Percentiles rank a stretch among this genome's conserved stretches.
phyloP scores from a whole-genome alignment of 1,140 invertebrate species.

The Heliconius congener region DNA sequence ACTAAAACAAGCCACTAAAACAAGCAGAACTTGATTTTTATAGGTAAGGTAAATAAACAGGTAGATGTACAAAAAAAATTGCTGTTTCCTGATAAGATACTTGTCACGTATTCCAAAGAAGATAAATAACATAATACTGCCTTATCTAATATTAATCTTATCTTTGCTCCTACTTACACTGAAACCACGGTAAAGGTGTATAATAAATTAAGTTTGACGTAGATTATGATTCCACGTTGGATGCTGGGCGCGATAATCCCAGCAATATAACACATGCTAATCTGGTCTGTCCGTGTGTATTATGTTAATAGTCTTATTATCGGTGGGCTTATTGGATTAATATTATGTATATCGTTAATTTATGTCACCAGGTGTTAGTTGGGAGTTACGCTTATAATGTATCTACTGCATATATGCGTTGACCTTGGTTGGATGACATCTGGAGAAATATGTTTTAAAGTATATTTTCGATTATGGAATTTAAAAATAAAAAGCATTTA shows the following conservation, averaged over 20 bases:
- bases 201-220: conserved; percentile 25
- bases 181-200: not conserved
- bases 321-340: conserved; percentile 22
- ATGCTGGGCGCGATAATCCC: conserved; percentile 14
- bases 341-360: conserved; percentile 14
- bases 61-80: no score
- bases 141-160: not conserved
- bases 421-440: no score
- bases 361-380: conserved; percentile 12
- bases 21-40: no score
- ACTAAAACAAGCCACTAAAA: no score
- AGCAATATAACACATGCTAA: conserved; percentile 18
- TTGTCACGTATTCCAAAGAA: not conserved
- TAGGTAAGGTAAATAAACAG: no score
- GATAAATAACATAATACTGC: not conserved
- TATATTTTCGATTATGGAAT: no score
- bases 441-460: no score
- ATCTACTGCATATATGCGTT: not conserved
- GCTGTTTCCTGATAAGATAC: no score
- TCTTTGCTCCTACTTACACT: not conserved
- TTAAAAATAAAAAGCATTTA: no score
- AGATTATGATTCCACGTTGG: conserved; percentile 12
- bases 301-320: conserved; percentile 29
- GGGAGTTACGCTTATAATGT: not conserved
- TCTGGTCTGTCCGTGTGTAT: conserved; percentile 20